Conservation (phyloP, 1,140 invertebrate species). For the Ceratoteleas bidentatus region DNA sequence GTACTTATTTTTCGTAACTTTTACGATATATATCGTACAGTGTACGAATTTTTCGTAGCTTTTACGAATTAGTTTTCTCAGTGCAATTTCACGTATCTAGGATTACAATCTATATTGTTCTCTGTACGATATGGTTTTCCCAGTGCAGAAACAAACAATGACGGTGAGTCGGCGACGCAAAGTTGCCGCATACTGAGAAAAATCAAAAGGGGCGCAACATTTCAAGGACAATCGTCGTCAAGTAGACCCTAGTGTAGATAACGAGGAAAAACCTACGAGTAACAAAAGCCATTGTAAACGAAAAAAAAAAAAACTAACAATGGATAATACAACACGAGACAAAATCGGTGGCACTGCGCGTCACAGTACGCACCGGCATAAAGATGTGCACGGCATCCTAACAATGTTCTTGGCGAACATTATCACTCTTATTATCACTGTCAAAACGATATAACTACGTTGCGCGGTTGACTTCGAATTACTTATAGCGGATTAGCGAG, state of each 20-base stretch:
- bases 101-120: no score
- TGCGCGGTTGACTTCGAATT: slow-evolving; percentile 56
- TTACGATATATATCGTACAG: no score
- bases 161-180: slow-evolving; percentile 2
- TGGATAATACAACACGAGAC: slow-evolving; percentile 20
- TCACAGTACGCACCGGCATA: slow-evolving; percentile 56
- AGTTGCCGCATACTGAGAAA: slow-evolving; percentile 14
- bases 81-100: no score
- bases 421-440: slow-evolving; percentile 63
- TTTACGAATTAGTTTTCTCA: not conserved
- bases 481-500: slow-evolving; percentile 53
- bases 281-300: no score
- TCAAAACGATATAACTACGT: slow-evolving; percentile 58
- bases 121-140: no score
- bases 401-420: slow-evolving; percentile 49
- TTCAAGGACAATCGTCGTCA: slow-evolving; percentile 53
- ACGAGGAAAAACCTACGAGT: no score
- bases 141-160: not conserved
- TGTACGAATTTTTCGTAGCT: no score
- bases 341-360: slow-evolving; percentile 53
- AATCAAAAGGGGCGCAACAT: slow-evolving; percentile 43
- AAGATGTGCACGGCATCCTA: no score
- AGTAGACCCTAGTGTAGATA: slow-evolving; percentile 35
- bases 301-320: no score
- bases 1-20: no score